phyloP scores from a whole-genome alignment of 2,797 vertebrate genomes.

The Macrochelys suwanniensis region DNA sequence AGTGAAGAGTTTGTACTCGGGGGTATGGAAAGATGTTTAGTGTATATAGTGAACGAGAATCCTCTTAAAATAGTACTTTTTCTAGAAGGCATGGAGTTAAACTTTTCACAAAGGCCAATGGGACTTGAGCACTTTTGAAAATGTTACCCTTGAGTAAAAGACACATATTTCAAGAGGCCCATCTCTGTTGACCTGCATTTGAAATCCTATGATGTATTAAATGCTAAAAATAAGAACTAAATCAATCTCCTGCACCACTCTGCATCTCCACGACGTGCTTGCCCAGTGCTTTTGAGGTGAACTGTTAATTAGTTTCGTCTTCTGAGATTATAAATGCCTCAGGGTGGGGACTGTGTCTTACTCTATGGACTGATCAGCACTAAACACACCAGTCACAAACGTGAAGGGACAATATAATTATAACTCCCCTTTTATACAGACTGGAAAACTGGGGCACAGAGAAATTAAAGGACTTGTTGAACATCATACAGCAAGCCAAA shows the following conservation, averaged over 20 bases:
- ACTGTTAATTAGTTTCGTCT: background rate
- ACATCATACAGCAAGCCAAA: background rate
- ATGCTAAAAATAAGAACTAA: background rate
- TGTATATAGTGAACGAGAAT: background rate
- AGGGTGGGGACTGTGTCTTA: background rate
- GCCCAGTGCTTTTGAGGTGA: background rate
- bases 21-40: background rate
- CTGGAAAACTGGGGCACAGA: background rate
- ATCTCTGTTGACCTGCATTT: background rate
- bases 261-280: background rate
- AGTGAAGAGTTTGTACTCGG: background rate
- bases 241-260: background rate
- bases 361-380: background rate
- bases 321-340: background rate
- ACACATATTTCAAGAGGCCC: background rate
- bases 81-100: background rate
- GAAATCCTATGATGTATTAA: background rate
- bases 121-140: background rate
- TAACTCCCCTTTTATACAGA: background rate
- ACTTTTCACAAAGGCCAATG: background rate
- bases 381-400: background rate
- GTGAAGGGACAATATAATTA: background rate
- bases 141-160: background rate
- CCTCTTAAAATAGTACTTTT: background rate
- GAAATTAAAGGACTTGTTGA: background rate